Evolutionary conservation across 1,140 invertebrate genomes (phyloP), one percentile per base, ranked within the genome.

Genomic region (Listronotus bonariensis): DNA sequence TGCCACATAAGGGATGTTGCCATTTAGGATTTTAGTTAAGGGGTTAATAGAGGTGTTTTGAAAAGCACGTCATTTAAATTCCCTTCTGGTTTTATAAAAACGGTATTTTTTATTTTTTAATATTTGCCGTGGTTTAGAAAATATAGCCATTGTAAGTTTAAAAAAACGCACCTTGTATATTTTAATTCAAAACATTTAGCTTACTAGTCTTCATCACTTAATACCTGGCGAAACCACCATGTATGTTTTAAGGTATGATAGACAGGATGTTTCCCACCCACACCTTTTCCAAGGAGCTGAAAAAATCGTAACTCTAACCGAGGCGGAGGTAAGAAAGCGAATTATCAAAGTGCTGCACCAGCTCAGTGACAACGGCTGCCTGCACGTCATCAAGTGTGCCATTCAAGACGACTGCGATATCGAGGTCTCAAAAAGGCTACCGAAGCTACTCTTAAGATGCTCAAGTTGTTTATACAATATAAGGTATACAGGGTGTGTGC

Each of bases 221-320:
- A n/a, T n/a, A n/a, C n/a, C n/a, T n/a, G n/a, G n/a, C n/a, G n/a
- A n/a, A n/a, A n/a, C n/a, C n/a, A n/a, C n/a, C n/a, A n/a, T n/a
- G n/a, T n/a, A n/a, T n/a, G 5, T 26, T 36, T 51, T 26, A 20
- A 65, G 62, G 90, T 31, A 90, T 92, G 88, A 83, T 92, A 1
- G 89, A 92, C 72, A 88, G 88, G 8, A 1, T 1, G 8, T 36
- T 36, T 7, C 34, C 34, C 2, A 36, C 8, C 8, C 34, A 36
- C 34, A 36, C 34, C 34, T 36, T 36, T 36, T 36, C 34, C 1
- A 36, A 36, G 11, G 8, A 36, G 11, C 34, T 88, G 0, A 83
- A 56, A 92, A 92, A 80, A 92, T 92, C 12, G 85, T 92, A 11
- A 84, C 83, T 0, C 76, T 92, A 1, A 88, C 87, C 40, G 84